Evolutionary conservation across 2,888 invertebrate species (phyloP), one percentile per base, ranked within the genome.

Genomic region (Anthophora plumipes): DNA sequence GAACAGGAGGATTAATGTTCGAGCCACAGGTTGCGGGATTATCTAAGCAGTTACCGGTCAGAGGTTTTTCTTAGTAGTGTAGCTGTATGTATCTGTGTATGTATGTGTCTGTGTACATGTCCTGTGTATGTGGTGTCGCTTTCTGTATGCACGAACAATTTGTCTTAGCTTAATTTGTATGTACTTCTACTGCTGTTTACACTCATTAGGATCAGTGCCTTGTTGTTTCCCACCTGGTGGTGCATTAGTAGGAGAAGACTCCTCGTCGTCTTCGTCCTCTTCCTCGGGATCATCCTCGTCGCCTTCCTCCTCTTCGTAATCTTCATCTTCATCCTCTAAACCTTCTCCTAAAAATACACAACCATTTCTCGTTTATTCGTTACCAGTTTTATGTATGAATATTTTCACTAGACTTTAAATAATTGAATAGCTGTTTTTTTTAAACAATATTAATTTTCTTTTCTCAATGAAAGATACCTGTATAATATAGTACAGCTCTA

Each of bases 401-500:
- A 7, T 37, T 20, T 55, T 39, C 52, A 7, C 52, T 14, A 9
- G 3, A 12, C 31, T 22, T 31, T 31, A 31, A 9, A 6, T 39
- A 20, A 31, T 31, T 11, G 1, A 37, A 20, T 4, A n/a, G n/a
- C n/a, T n/a, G n/a, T n/a, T 5, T 2, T 22, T 11, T 37, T 14
- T 55, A 14, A 66, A 9, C 52, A 22, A 4, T 1, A 12, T 48
- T 17, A 17, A n/a, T n/a, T n/a, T 20, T 37, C n/a, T n/a, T n/a
- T 48, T 41, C 0, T 7, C 12, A n/a, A 63, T n/a, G 41, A 31
- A 63, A 25, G 20, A 91, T 97, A 91, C 99, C 99, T 80, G 99
- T 99, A 94, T 96, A 99, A 92, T 98, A 99, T 64, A 99, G 95
- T 70, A 99, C 98, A 76, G 99, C 99, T 92, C 98, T 96, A n/a